phyloP scores from a whole-genome alignment of 2,113 vertebrate genomes.

The Xiphophorus couchianus region DNA sequence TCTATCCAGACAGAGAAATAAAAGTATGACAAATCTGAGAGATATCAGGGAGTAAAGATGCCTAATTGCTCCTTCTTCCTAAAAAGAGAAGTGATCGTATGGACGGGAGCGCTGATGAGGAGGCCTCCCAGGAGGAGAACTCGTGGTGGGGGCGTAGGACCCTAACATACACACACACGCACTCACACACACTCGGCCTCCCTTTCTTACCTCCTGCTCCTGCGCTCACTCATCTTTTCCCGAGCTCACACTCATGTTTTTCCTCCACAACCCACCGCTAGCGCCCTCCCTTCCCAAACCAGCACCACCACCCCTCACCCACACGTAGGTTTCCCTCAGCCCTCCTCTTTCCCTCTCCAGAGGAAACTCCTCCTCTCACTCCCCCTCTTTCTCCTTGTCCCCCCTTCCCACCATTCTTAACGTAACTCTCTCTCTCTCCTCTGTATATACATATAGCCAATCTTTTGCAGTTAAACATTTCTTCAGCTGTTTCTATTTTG shows the following conservation, averaged over 20 bases:
- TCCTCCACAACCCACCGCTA: conserved; percentile 50
- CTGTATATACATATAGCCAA: neutral
- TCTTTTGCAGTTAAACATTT: conserved; percentile 18
- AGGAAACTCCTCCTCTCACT: conserved; percentile 39
- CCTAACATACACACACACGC: conserved; percentile 24
- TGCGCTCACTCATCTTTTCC: conserved; percentile 57
- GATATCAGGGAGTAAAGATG: conserved; percentile 22
- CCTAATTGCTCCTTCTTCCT: conserved; percentile 41
- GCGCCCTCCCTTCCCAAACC: conserved; percentile 7
- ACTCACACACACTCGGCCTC: conserved; percentile 18
- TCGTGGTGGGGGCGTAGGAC: conserved; percentile 47
- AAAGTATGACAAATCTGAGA: conserved; percentile 26
- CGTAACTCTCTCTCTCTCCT: conserved; percentile 6
- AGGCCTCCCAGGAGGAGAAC: conserved; percentile 82
- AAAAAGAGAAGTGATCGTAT: conserved; percentile 75
- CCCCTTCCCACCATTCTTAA: conserved; percentile 31
- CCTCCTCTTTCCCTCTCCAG: conserved; percentile 49
- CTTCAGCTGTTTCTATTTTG: neutral
- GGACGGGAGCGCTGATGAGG: conserved; percentile 70
- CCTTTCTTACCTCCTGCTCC: conserved; percentile 48
- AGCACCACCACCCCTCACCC: conserved; percentile 28
- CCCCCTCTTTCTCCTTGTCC: conserved; percentile 35
- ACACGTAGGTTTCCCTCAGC: conserved; percentile 64
- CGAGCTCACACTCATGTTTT: conserved; percentile 64
- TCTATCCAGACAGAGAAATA: conserved; percentile 40